Percentiles rank a stretch among this genome's conserved stretches.
These are phyloP conservation scores for Apis laboriosa DNA, from an alignment of 1,140 invertebrate species.

Conservation along the genomic window DNA sequence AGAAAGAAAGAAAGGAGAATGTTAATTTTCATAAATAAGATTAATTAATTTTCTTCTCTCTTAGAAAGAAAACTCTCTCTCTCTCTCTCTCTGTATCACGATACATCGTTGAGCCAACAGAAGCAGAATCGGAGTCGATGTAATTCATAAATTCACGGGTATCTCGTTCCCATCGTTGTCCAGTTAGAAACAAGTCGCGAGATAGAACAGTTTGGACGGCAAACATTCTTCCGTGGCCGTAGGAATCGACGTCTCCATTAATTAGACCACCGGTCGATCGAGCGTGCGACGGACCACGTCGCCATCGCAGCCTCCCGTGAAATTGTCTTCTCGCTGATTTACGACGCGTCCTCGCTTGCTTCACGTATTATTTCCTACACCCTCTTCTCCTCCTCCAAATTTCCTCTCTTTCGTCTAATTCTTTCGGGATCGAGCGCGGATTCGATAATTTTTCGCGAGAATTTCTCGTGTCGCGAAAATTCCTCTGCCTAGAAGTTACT, in stretches of 20 bases:
- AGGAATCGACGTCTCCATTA: slow-evolving; percentile 56
- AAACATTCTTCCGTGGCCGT: slow-evolving; percentile 44
- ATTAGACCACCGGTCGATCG: slow-evolving; percentile 54
- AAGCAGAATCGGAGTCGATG: too few species aligned
- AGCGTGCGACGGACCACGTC: slow-evolving; percentile 45
- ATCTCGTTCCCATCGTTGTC: not conserved
- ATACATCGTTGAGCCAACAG: too few species aligned
- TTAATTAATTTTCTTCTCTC: too few species aligned
- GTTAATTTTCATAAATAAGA: too few species aligned
- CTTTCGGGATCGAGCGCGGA: not conserved
- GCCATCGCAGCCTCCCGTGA: slow-evolving; percentile 54
- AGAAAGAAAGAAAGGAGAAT: too few species aligned
- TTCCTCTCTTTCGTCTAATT: slow-evolving; percentile 31
- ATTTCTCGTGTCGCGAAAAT: too few species aligned
- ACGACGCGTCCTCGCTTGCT: slow-evolving; percentile 2
- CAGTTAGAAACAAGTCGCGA: slow-evolving; percentile 25
- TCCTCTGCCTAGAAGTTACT: too few species aligned
- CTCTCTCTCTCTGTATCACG: too few species aligned
- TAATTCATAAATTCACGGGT: slow-evolving; percentile 11
- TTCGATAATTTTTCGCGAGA: not conserved
- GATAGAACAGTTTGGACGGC: slow-evolving; percentile 12
- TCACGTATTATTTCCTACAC: slow-evolving; percentile 32
- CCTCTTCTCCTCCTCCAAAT: slow-evolving; percentile 12
- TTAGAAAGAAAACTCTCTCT: too few species aligned
- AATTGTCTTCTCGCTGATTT: slow-evolving; percentile 59